These are phyloP conservation scores for Drosophila kambysellisi DNA, from an alignment of 2,888 invertebrate species.

Conservation along the genomic window DNA sequence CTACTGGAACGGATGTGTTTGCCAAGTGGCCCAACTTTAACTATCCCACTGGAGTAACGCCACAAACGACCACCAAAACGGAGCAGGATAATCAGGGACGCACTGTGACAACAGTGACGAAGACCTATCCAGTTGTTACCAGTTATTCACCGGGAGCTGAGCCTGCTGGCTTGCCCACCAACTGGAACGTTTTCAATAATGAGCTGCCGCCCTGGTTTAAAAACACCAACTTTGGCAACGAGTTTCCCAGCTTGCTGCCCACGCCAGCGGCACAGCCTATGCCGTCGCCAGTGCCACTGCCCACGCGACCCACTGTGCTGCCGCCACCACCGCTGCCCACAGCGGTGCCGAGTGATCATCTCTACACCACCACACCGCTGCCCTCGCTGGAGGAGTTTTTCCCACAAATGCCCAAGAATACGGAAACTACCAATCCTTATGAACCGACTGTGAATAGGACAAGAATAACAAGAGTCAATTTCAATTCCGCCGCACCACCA, in stretches of 20 bases:
- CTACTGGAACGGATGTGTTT: background rate
- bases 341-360: background rate
- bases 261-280: background rate
- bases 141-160: constrained; percentile 19
- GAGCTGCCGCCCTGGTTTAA: constrained; percentile 10
- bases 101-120: constrained; percentile 52
- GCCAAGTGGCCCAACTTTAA: constrained; percentile 50
- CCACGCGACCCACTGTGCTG: constrained; percentile 6
- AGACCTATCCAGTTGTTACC: constrained; percentile 24
- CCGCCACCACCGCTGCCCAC: constrained; percentile 38
- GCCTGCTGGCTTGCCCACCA: background rate
- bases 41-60: constrained; percentile 49
- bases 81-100: constrained; percentile 59
- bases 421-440: constrained; percentile 37
- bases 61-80: constrained; percentile 53
- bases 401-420: background rate
- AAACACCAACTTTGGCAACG: background rate
- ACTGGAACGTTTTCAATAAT: background rate
- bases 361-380: constrained; percentile 18
- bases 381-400: background rate
- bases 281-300: constrained; percentile 2
- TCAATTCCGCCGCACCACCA: constrained; percentile 25
- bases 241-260: constrained; percentile 11
- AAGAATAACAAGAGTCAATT: constrained; percentile 31
- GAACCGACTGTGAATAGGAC: constrained; percentile 47